Evolutionary conservation across 92 coral and sea anemone genomes (phyloP), one percentile per base, ranked within the genome.

Genomic region (Palythoa caribaeorum): DNA sequence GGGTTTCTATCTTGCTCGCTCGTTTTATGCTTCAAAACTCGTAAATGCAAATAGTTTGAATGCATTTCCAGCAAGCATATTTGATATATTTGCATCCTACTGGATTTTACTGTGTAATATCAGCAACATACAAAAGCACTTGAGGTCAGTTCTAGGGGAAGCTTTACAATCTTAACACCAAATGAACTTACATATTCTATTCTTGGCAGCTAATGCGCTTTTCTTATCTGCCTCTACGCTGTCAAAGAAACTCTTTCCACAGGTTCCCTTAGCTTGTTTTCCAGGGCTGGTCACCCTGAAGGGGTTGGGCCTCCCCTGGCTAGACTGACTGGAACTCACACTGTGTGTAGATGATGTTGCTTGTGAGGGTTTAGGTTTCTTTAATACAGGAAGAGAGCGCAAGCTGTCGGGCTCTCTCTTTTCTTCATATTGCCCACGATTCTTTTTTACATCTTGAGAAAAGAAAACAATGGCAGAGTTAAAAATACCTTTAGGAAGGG

Each of bases 151-250:
- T 38, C 57, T 13, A 6, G 38, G 7, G 75, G 71, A 54, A 10
- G 48, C 1, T 15, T 5, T 5, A n/a, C 50, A 19, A 8, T 12
- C 15, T 3, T 11, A 14, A 52, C 17, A 13, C 16, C n/a, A 5
- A 13, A 35, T 1, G 7, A 13, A 94, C 98, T 90, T 80, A 94
- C 95, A 91, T 40, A 83, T 90, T 90, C 90, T 94, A 81, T 89
- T 84, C 38, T 78, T 84, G 28, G 80, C 88, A 57, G 86, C 70
- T 38, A 78, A 55, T 47, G 95, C 94, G 78, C 83, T 95, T 86
- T 93, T 89, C 63, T 92, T 90, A 52, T 96, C 98, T 83, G 94
- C 94, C 72, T 96, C 99, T 16, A 96, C 99, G 59, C 93, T 96
- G 68, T 96, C 94, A 80, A 96, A 93, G 88, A 96, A 96, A 66